Evolutionary conservation across 1,140 invertebrate genomes (phyloP).

Genomic region (Calosoma granatense): DNA sequence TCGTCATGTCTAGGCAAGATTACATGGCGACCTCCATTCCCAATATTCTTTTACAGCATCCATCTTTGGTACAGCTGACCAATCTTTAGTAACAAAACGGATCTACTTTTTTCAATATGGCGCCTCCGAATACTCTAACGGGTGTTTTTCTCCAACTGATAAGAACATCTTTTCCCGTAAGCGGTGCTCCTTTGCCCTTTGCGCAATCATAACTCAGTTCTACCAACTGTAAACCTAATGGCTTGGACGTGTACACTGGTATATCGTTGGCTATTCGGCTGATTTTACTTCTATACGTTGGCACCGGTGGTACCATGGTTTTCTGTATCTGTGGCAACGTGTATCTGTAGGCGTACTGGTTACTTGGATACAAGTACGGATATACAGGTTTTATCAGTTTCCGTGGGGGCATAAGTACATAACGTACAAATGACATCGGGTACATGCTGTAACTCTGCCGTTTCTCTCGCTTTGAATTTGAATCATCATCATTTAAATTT

Average conservation of each 20-base stretch:
- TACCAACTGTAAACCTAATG: conserved; percentile 38
- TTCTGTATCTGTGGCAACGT: neutral
- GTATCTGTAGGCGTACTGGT: neutral
- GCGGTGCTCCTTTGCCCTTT: conserved; percentile 39
- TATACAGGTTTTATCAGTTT: neutral
- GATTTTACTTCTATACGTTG: neutral
- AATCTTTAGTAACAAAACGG: conserved; percentile 29
- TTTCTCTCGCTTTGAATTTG: neutral
- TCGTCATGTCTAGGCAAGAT: no score
- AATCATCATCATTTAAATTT: neutral
- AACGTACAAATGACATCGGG: neutral
- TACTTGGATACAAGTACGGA: neutral
- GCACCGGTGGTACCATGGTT: neutral
- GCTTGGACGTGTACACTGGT: conserved; percentile 12
- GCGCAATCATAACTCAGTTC: conserved; percentile 38
- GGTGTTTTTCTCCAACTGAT: conserved; percentile 46
- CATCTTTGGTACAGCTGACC: neutral
- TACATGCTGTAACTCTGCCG: neutral
- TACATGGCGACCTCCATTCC: no score
- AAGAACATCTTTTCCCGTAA: conserved; percentile 35
- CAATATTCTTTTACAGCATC: neutral
- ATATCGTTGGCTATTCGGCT: neutral
- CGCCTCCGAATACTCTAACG: conserved; percentile 45
- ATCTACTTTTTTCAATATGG: conserved; percentile 37
- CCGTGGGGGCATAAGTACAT: neutral